phyloP scores from a whole-genome alignment of 2,888 invertebrate species.

The Anticlea derivata region DNA sequence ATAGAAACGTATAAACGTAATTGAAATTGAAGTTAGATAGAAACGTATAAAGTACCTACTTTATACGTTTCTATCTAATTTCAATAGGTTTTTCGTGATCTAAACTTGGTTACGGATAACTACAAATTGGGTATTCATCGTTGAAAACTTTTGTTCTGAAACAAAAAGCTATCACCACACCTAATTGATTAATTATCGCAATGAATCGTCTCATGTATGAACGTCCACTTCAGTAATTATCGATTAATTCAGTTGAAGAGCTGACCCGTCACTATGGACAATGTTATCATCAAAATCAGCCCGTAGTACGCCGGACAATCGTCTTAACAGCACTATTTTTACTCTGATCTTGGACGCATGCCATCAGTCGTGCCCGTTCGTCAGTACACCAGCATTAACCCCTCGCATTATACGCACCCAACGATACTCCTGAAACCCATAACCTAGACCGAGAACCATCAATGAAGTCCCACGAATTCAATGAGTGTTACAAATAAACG shows the following conservation, averaged over 20 bases:
- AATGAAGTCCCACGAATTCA: constrained; percentile 63
- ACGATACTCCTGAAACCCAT: constrained; percentile 57
- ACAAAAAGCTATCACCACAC: background rate
- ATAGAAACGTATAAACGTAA: too few species aligned
- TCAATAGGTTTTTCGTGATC: too few species aligned
- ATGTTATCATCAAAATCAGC: constrained; percentile 64
- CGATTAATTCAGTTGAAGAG: constrained; percentile 24
- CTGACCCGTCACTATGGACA: constrained; percentile 54
- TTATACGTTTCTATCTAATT: too few species aligned
- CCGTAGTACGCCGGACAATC: constrained; percentile 66
- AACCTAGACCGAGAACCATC: constrained; percentile 60
- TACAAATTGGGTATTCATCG: too few species aligned
- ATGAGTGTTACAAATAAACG: constrained; percentile 66
- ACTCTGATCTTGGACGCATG: constrained; percentile 71
- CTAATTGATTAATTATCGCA: background rate
- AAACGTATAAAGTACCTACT: too few species aligned
- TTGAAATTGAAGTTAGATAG: too few species aligned
- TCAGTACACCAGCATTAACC: constrained; percentile 87
- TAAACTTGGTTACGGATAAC: too few species aligned
- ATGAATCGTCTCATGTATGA: background rate
- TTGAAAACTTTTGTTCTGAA: background rate
- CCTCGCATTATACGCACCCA: constrained; percentile 72
- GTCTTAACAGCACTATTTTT: constrained; percentile 79
- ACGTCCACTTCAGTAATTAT: constrained; percentile 2
- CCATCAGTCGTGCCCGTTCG: constrained; percentile 82